Base-by-base conservation (phyloP, 2,888 invertebrate genomes). In the Limenitis camilla region DNA sequence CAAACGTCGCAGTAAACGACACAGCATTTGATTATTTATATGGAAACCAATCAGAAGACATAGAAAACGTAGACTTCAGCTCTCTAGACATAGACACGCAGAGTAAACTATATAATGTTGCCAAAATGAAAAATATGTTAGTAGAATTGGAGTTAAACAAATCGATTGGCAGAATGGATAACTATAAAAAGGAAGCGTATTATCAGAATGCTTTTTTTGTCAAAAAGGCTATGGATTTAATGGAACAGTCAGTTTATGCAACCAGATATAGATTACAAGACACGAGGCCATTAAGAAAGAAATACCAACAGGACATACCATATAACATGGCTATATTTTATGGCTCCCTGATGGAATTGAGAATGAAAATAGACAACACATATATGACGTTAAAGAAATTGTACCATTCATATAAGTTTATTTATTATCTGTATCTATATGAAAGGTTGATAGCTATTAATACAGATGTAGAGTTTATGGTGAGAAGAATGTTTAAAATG, bases 391-490 rank as follows among this genome's bases (percentile, higher is more conserved):
- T 0, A 58, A 63, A 19, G 1, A 1, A 1, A 19, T 19, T 19
- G 19, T 19, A 19, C 19, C 19, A 19, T 19, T 19, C 19, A 3
- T 19, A 19, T 0, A 67, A 67, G 43, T 72, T 74, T 28, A 3
- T 73, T 2, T 74, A 66, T 65, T 68, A 30, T 32, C 31, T 77
- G 0, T 58, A 71, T 1, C 5, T 71, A 0, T 77, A 77, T 40
- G 74, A 77, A 49, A 68, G 68, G 8, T 45, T 69, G 0, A 46
- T 77, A 27, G 63, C 68, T 0, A 53, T 58, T 0, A 62, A 64
- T 41, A 57, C 68, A 0, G 76, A 77, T 32, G 57, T 69, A 0
- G 49, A 40, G 1, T 55, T 61, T 6, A 62, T 66, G 9, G 59
- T 68, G 0, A 56, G 65, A 7, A 64, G 60, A 9, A 59, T 74